Base-by-base conservation (phyloP, 2,797 vertebrate species). In the Petrocephalus schoutedeni region DNA sequence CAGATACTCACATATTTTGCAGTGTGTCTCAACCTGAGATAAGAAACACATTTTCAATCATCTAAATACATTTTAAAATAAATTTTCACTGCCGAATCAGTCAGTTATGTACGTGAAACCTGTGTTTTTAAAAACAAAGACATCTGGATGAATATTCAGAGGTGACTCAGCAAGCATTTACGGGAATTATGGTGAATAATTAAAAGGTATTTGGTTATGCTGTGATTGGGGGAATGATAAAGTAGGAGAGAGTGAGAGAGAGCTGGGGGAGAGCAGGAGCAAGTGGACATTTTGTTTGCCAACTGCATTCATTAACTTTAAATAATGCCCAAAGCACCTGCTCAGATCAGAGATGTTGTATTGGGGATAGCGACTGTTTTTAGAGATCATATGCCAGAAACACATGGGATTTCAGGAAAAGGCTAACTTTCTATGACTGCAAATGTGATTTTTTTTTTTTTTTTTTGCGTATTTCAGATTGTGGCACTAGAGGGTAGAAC, bases 121-220 rank as follows among this genome's bases (percentile, higher is more conserved):
- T 90, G 87, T 91, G 85, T 91, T 92, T 80, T 91, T 90, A 88
- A 87, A 87, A 88, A 88, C 89, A 80, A 86, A 89, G 90, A 89
- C 87, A 87, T 88, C 88, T 74, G 51, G 82, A 49, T 59, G 49
- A 58, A 88, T n/a, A 83, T 89, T 82, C 87, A 87, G 49, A 91
- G 89, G 89, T 90, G 90, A 90, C 89, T 91, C 61, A 49, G 21
- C 87, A 89, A 89, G 89, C 67, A 88, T 90, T 91, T 90, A 84
- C 88, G 88, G 80, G 89, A 89, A 91, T 91, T 90, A 89, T 64
- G 57, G 80, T 91, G 90, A 91, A 92, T 92, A 89, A 91, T 92
- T 92, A 88, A 91, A 90, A 89, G 14, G 82, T 89, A 67, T 90
- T 90, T 88, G 88, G 88, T 88, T 91, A 88, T 89, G 87, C 80